A percentile compares a stretch with the other conserved stretches of the same genome.
Conservation (phyloP, 2,888 invertebrate species). For the Lepidochitona cinerea region DNA sequence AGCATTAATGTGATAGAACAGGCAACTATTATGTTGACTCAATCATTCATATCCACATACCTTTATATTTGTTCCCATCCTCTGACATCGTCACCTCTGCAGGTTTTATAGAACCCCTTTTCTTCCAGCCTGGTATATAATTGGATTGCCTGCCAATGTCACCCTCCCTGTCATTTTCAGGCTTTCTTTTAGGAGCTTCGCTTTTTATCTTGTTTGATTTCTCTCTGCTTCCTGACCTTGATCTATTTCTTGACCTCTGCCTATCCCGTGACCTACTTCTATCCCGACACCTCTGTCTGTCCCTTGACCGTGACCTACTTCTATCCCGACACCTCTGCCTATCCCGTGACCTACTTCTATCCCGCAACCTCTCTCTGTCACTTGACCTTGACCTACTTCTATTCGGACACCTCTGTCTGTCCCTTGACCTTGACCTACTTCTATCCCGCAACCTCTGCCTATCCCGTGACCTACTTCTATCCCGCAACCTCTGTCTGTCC, state of each 20-base stretch:
- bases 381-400: conserved; percentile 13
- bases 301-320: conserved; percentile 31
- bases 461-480: conserved; percentile 20
- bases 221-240: background rate
- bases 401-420: conserved; percentile 14
- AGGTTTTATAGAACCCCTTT: conserved; percentile 24
- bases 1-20: too few species aligned
- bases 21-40: too few species aligned
- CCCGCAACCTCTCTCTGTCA: background rate
- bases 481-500: conserved; percentile 7
- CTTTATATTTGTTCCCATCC: too few species aligned
- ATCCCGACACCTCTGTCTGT: too few species aligned
- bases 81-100: too few species aligned
- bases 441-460: conserved; percentile 5
- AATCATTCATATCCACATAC: too few species aligned
- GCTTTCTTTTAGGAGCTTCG: too few species aligned
- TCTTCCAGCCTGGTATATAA: conserved; percentile 45
- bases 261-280: conserved; percentile 34
- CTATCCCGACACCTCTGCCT: conserved; percentile 17
- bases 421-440: conserved; percentile 26
- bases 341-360: conserved; percentile 15
- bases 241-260: conserved; percentile 17
- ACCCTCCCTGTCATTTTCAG: too few species aligned
- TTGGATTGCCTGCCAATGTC: too few species aligned
- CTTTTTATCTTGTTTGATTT: background rate